Evolutionary conservation across 2,888 invertebrate species (phyloP).

Genomic region (Melitaea athalia): DNA sequence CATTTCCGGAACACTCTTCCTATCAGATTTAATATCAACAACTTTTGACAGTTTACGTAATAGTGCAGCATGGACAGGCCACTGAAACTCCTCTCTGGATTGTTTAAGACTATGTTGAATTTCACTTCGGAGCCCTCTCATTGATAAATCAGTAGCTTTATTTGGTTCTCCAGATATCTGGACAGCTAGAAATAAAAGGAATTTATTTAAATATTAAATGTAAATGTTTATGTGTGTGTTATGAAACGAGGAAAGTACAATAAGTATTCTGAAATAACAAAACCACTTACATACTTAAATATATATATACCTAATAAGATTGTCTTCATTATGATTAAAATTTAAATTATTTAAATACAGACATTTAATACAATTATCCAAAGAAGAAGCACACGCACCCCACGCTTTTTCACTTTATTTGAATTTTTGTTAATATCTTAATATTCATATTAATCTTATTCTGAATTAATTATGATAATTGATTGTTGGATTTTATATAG

Average conservation of each 20-base stretch:
- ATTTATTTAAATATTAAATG: background rate
- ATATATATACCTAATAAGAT: no score
- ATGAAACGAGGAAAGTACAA: background rate
- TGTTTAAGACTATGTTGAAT: constrained; percentile 65
- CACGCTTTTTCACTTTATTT: no score
- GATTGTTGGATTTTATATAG: no score
- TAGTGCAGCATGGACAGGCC: constrained; percentile 71
- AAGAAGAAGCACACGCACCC: no score
- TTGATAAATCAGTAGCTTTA: constrained; percentile 71
- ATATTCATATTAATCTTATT: no score
- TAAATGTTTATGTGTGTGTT: background rate
- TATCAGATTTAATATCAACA: constrained; percentile 73
- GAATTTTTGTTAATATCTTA: no score
- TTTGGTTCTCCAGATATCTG: constrained; percentile 74
- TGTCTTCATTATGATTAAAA: no score
- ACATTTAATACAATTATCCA: no score
- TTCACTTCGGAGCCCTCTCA: constrained; percentile 72
- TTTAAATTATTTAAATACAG: no score
- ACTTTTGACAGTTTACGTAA: constrained; percentile 74
- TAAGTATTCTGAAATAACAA: no score
- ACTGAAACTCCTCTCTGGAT: constrained; percentile 58
- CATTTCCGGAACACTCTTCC: constrained; percentile 57
- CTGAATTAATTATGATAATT: no score
- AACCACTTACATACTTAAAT: no score
- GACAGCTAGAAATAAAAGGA: constrained; percentile 61